phyloP scores from a whole-genome alignment of 2,888 invertebrate genomes.

The Netelia melanura region DNA sequence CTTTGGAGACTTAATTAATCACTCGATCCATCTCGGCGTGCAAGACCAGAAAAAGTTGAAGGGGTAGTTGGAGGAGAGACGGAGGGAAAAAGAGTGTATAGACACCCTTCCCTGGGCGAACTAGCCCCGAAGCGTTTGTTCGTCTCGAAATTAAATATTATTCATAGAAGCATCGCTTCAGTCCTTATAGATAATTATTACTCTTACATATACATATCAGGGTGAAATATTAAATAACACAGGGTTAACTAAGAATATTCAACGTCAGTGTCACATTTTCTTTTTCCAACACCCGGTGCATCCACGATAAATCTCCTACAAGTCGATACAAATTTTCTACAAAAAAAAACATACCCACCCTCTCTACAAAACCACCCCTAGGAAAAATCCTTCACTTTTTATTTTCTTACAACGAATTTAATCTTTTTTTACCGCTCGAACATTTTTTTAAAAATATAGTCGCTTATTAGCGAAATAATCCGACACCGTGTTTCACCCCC shows the following conservation, averaged over 20 bases:
- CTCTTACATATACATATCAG: neutral
- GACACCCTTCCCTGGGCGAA: neutral
- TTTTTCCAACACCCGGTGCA: neutral
- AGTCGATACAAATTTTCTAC: neutral
- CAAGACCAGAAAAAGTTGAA: constrained; percentile 19
- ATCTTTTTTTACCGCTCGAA: too few relatives aligned
- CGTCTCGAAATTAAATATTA: neutral
- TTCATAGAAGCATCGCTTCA: constrained; percentile 1
- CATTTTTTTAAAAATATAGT: neutral
- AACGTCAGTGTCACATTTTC: neutral
- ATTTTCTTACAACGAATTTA: too few relatives aligned
- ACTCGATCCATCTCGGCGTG: constrained; percentile 47
- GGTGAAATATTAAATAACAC: neutral
- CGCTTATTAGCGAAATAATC: neutral
- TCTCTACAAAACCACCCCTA: neutral
- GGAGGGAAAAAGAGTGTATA: neutral
- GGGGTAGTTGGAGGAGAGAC: neutral
- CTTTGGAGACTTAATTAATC: constrained; percentile 71
- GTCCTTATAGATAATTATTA: constrained; percentile 9
- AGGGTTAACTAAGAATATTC: constrained; percentile 3
- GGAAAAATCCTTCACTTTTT: constrained; percentile 29
- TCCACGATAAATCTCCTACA: constrained; percentile 10
- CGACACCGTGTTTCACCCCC: neutral
- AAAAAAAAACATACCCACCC: neutral
- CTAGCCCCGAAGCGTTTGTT: constrained; percentile 1